A percentile compares a stretch with the other conserved stretches of the same genome.
Evolutionary conservation across 2,113 vertebrate species (phyloP).

Genomic region (Sapajus apella): DNA sequence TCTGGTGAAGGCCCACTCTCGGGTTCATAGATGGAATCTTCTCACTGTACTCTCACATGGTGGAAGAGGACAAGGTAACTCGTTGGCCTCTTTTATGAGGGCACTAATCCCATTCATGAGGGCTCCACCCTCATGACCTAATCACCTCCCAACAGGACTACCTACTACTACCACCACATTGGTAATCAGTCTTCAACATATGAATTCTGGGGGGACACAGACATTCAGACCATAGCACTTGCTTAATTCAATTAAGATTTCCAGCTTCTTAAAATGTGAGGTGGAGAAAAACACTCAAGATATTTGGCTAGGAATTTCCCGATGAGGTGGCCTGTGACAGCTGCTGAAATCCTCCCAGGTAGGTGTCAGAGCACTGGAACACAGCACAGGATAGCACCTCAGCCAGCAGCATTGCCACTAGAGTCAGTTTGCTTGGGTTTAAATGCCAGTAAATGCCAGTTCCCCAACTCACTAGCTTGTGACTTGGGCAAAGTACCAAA

Average conservation of each 20-base stretch:
- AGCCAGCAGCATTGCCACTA: neutral
- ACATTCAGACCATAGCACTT: neutral
- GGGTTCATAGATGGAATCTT: neutral
- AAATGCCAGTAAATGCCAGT: neutral
- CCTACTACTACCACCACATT: neutral
- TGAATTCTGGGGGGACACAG: neutral
- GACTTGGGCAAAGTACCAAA: neutral
- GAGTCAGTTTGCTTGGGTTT: neutral
- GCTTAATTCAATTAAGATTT: neutral
- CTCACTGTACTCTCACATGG: neutral
- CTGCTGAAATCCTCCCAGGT: neutral
- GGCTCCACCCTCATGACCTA: neutral
- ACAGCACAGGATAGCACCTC: neutral
- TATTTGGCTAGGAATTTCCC: neutral
- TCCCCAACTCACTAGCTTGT: neutral
- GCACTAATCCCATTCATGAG: neutral
- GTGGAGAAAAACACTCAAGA: neutral
- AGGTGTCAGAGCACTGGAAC: neutral
- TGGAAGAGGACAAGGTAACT: neutral
- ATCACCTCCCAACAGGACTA: neutral
- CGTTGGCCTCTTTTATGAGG: neutral
- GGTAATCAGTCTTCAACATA: neutral
- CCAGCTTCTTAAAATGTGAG: neutral
- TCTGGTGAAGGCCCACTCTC: neutral
- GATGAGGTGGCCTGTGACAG: neutral